phyloP scores from a whole-genome alignment of 2,113 vertebrate genomes.

The Daphoenositta chrysoptera region DNA sequence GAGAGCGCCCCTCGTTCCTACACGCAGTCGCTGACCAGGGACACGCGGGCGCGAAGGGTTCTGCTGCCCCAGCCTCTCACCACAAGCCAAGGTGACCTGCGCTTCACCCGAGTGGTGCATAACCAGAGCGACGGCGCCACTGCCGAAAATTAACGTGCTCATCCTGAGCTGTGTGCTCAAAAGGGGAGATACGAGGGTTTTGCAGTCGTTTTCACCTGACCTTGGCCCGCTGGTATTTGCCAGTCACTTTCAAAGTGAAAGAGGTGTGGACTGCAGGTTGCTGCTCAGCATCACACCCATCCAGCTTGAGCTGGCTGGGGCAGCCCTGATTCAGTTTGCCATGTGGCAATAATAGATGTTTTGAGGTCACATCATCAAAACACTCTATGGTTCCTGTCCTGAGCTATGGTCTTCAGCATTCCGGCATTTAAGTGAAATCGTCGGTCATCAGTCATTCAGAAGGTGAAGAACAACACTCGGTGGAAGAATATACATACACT shows the following conservation, averaged over 20 bases:
- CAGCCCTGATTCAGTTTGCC: background rate
- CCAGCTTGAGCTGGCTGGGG: too few relatives aligned
- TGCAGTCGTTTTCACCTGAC: fast-evolving
- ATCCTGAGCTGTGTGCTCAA: background rate
- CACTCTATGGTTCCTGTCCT: background rate
- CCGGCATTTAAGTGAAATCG: background rate
- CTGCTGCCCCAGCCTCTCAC: background rate
- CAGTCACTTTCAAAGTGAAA: background rate
- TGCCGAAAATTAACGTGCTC: background rate
- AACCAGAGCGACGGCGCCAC: fast-evolving
- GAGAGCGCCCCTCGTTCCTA: fast-evolving
- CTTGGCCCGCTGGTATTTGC: background rate
- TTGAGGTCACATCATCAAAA: background rate
- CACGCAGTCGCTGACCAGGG: fast-evolving
- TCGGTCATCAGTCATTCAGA: fast-evolving
- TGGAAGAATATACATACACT: background rate
- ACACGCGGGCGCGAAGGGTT: fast-evolving
- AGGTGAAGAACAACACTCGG: background rate
- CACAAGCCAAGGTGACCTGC: fast-evolving
- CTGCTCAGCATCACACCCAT: background rate
- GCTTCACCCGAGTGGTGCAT: background rate
- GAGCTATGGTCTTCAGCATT: background rate
- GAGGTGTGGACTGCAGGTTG: background rate
- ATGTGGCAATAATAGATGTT: fast-evolving
- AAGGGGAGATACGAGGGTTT: fast-evolving